Base-by-base conservation (phyloP, 2,797 vertebrate genomes). In the Hybognathus amarus region DNA sequence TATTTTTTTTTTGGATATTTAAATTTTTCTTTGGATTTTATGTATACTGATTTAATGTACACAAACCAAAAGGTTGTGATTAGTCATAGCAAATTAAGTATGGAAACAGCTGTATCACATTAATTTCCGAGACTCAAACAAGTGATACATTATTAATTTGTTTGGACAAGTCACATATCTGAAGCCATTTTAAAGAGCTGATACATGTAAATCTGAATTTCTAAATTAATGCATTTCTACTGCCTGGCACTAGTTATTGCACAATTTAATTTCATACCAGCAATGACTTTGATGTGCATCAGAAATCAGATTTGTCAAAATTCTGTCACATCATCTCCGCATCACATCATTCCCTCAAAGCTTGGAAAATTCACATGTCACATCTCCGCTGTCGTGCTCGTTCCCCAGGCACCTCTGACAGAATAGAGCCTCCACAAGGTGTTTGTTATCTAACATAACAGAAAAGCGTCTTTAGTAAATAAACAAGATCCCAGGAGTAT, bases 261-360 rank as follows among this genome's bases (percentile, higher is more conserved):
- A 22, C 27, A 17, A 50, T 74, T 64, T 73, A 10, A 38, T 50
- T 82, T 50, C 22, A 61, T 42, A 36, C n/a, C 22, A 52, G 59
- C 22, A 52, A 50, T 82, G 42, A 66, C 40, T 64, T 33, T 59
- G 10, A 59, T 80, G 24, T 0, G 15, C 54, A 64, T 74, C 68
- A 33, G 42, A 81, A 81, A 81, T 64, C 56, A 64, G 22, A 64
- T 82, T 82, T 66, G 80, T 40, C 56, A 63, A 74, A 73, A 63
- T 27, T 22, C 56, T 73, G 68, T 74, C 42, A 74, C 2, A n/a
- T 74, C 69, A 63, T 74, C 74, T 82, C n/a, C 38, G 36, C 73
- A 47, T 82, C 69, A 15, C 17, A 4, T 80, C 52, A 56, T 80
- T 40, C 67, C 40, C 52, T 70, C 36, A 59, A 70, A 56, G 67